Evolutionary conservation across 2,797 vertebrate genomes (phyloP), one percentile per base, ranked within the genome.

Genomic region (Alauda arvensis): DNA sequence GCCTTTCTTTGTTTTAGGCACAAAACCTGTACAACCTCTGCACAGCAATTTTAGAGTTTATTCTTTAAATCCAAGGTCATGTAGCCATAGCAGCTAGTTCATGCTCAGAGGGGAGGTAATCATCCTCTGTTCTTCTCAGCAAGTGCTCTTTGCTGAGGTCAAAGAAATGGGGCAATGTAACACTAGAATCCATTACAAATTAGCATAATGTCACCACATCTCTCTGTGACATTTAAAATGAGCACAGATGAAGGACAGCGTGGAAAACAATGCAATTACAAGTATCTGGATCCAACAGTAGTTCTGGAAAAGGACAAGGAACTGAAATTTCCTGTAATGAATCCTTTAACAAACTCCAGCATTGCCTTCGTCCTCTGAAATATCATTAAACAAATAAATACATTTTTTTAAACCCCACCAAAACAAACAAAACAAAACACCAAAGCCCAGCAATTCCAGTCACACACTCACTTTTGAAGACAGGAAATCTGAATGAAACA

Each of bases 21-120:
- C 60, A 88, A 95, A 96, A 94, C 37, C 88, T 92, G 80, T 72
- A 87, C 80, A 92, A 90, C 69, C 93, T 95, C 79, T 85, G 57
- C 63, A 90, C 89, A 94, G 78, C 65, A 90, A 89, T 88, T 94
- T 84, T 75, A 82, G 24, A 92, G 37, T 95, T 96, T 95, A 90
- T 95, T 85, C 93, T 96, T 95, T 89, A 95, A 96, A 93, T 75
- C 85, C 89, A 89, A 90, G 80, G 86, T 92, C 91, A 95, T 60
- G 81, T 33, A 94, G 89, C 62, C 56, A 61, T 86, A 93, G 72
- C 69, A 93, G 87, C 89, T 87, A 93, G 91, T 80, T 95, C 88
- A 75, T 61, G 83, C 94, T 95, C 95, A 95, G 93, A 93, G 87
- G 86, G 93, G 92, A 92, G 91, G 89, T 92, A 94, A 94, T 92